These are phyloP conservation scores for Hippocampus mohnikei DNA, from an alignment of 2,113 vertebrate genomes.

Conservation along the genomic window DNA sequence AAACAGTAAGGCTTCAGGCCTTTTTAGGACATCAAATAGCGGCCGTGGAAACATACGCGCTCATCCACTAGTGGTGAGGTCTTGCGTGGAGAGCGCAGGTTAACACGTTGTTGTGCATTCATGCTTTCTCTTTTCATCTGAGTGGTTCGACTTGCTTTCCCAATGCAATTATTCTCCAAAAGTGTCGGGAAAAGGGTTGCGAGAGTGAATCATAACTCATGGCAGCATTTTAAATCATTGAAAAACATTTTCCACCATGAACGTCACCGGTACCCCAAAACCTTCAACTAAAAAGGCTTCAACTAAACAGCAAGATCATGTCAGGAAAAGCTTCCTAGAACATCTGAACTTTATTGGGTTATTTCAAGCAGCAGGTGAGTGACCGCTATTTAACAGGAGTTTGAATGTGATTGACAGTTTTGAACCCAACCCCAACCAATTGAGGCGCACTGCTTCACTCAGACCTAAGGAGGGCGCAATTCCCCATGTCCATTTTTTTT, in stretches of 20 bases:
- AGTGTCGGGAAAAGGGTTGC: too few species aligned
- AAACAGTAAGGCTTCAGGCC: slow-evolving; percentile 15
- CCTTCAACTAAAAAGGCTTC: too few species aligned
- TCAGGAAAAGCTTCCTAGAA: too few species aligned
- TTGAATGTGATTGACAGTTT: too few species aligned
- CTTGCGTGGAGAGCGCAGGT: neutral
- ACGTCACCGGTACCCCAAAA: too few species aligned
- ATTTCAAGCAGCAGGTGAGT: too few species aligned
- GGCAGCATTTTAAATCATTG: too few species aligned
- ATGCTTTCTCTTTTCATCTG: neutral
- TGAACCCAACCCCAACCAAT: neutral
- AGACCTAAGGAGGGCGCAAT: slow-evolving; percentile 64
- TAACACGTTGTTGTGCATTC: slow-evolving; percentile 1
- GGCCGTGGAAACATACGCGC: neutral
- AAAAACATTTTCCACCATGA: too few species aligned
- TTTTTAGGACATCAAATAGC: slow-evolving; percentile 15
- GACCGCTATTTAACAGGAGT: too few species aligned
- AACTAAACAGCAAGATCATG: too few species aligned
- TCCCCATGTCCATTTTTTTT: slow-evolving; percentile 28
- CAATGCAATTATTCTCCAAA: neutral
- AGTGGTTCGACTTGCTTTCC: neutral
- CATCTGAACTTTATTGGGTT: too few species aligned
- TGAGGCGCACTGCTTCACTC: slow-evolving; percentile 12
- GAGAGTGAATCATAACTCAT: too few species aligned
- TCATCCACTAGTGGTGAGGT: neutral